Base-by-base conservation (phyloP, 2,113 vertebrate genomes). In the Hydropotes inermis region DNA sequence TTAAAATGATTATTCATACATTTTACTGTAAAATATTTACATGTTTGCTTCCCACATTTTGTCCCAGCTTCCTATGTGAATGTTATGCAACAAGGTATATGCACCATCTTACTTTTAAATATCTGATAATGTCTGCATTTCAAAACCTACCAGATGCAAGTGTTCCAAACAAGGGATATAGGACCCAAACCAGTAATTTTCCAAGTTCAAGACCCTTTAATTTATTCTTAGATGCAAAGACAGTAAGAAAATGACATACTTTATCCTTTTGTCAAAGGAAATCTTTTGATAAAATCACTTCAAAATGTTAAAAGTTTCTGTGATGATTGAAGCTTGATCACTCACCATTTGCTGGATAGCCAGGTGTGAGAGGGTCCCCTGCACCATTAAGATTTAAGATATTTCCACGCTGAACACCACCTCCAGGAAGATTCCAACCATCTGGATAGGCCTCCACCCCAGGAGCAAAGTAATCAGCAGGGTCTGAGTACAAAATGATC, bases 301-400 rank as follows among this genome's bases (percentile, higher is more conserved):
- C 12, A 54, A 89, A 76, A 30, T n/a, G 15, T 58, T 54, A 55
- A 23, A 5, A 23, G 33, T 78, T 5, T 33, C 23, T n/a, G 1
- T 45, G 17, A 39, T 16, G 33, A 36, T 1, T 54, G 36, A 60
- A n/a, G 30, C 30, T 36, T 86, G 1, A 27, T 36, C 33, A 97
- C 97, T 98, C 95, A 99, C 99, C 99, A 98, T 99, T 99, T 14
- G 99, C 99, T 10, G 99, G 99, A 96, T 99, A 99, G 6, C 99
- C 99, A 16, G 99, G 99, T 12, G 99, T 99, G 57, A 99, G 99
- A 15, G 99, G 99, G 95, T 99, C 99, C 61, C 99, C 99, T 8
- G 99, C 99, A 28, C 99, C 99, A 36, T 99, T 99, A 82, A 99
- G 99, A 94, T 99, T 99, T 93, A 99, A 99, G 2, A 99, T 98